These are phyloP conservation scores for Alces alces DNA, from an alignment of 2,113 vertebrate species.

Conservation along the genomic window DNA sequence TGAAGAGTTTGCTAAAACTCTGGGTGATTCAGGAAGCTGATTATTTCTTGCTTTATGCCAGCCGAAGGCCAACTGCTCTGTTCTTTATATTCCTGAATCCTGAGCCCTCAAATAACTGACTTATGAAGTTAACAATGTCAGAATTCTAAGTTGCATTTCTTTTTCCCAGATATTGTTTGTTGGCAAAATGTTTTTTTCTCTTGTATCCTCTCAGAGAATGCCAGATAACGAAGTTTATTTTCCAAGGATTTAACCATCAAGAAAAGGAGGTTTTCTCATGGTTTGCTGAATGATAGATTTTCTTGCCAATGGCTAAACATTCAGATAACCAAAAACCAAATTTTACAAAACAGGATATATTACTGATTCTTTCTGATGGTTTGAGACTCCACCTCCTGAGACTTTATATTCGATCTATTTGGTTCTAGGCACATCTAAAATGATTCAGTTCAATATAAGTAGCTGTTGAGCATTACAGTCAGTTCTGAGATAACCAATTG, in stretches of 20 bases:
- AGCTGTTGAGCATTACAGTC: not conserved
- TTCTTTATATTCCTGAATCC: not conserved
- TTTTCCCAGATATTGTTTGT: not conserved
- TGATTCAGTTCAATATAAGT: not conserved
- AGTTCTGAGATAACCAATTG: not conserved
- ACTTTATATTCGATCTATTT: not conserved
- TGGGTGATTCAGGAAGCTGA: not conserved
- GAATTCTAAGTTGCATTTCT: conserved; percentile 4
- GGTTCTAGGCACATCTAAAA: not conserved
- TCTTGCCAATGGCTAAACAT: conserved; percentile 21
- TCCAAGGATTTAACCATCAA: not conserved
- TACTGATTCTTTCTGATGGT: not conserved
- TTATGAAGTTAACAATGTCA: not conserved
- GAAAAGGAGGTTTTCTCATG: not conserved
- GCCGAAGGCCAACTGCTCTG: not conserved
- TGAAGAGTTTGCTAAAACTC: not conserved
- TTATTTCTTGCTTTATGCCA: not conserved
- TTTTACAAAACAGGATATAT: not conserved
- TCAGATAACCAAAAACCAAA: not conserved
- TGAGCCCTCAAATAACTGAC: not conserved
- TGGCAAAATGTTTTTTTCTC: not conserved
- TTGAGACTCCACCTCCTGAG: not conserved
- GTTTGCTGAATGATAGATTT: not conserved
- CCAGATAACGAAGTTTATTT: conserved; percentile 29
- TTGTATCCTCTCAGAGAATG: not conserved